Evolutionary conservation across 2,113 vertebrate genomes (phyloP).

Genomic region (Manacus vitellinus): DNA sequence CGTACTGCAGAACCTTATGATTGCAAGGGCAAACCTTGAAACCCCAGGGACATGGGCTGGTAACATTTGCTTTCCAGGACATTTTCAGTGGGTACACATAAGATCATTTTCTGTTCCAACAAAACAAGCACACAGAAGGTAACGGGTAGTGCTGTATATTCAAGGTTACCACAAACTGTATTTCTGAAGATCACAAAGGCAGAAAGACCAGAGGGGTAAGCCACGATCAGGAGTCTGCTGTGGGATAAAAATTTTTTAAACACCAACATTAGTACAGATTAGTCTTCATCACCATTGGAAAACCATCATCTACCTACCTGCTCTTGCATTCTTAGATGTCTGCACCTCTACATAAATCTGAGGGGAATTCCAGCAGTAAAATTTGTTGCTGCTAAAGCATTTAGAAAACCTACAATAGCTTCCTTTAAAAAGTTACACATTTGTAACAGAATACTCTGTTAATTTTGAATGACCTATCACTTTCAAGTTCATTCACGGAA

Average conservation of each 20-base stretch:
- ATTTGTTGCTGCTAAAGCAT: neutral
- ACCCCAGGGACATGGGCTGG: neutral
- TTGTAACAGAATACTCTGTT: neutral
- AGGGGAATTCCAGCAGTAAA: neutral
- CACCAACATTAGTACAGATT: neutral
- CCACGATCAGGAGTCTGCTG: neutral
- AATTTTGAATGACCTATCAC: neutral
- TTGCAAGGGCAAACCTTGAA: neutral
- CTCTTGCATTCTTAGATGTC: neutral
- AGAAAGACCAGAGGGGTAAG: neutral
- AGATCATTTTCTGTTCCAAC: neutral
- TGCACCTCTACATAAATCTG: neutral
- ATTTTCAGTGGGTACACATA: neutral
- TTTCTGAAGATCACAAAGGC: neutral
- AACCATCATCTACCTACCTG: neutral
- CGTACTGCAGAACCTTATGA: neutral
- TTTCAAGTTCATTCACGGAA: neutral
- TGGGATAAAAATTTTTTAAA: neutral
- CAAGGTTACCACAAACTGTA: neutral
- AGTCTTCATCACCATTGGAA: neutral
- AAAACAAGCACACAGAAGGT: neutral
- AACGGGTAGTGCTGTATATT: fast-evolving
- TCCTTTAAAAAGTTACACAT: neutral
- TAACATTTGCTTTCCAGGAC: neutral
- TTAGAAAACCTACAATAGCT: neutral